Evolutionary conservation across 2,888 invertebrate genomes (phyloP), one percentile per base, ranked within the genome.

Genomic region (Tachina grossa): DNA sequence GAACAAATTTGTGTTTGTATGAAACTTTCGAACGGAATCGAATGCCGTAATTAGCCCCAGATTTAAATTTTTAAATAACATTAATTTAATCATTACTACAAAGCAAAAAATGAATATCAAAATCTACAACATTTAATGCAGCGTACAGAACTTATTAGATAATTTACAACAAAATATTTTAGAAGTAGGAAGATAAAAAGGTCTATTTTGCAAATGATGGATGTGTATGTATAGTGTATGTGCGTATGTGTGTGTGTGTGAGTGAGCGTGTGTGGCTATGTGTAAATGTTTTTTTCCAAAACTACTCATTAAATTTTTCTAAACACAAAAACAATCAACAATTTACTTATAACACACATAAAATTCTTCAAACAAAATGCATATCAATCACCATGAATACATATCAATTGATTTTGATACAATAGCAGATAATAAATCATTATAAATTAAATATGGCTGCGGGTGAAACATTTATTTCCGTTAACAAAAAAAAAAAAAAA

Each of bases 321-420:
- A 8, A 39, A 59, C 39, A 11, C 14, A 14, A 55, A n/a, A 47
- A 76, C 16, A 9, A 55, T 31, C 13, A 57, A 51, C 14, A 71
- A 45, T 3, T 61, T 16, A 45, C 75, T 53, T 39, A 45, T 39
- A 79, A 77, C 79, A 80, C 77, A 80, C 75, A 39, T n/a, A 57
- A 74, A 69, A 75, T 39, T 74, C 55, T 69, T 31, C 13, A 31
- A 84, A 69, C 53, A 65, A 83, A 80, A 86, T 88, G 89, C 90
- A 90, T 91, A 91, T 91, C 91, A 92, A 91, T 90, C 92, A 92
- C 92, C 91, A 90, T 89, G 90, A 88, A 59, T 72, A 10, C 41
- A 47, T 66, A 65, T 61, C 51, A 9, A 57, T 31, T 31, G 31
- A 31, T 31, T 31, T 31, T 31, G 5, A 63, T 47, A 68, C 39